A percentile compares a stretch with the other conserved stretches of the same genome.
Conservation (phyloP, 2,888 invertebrate genomes). For the Pilophorus perplexus region DNA sequence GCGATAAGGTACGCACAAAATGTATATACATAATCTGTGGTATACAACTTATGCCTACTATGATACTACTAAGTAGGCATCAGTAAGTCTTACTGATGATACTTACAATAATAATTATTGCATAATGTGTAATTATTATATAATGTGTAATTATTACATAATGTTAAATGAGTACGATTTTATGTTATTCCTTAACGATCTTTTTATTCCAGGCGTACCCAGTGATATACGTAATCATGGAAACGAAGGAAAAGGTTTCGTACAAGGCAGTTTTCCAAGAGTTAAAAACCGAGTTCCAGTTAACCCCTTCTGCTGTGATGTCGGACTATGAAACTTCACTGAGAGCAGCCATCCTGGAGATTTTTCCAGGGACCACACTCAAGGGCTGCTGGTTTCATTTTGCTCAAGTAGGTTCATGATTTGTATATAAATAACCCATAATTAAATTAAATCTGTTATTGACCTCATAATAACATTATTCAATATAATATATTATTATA, state of each 20-base stretch:
- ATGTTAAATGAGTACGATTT: neutral
- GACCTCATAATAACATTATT: neutral
- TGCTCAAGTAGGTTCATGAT: slow-evolving; percentile 2
- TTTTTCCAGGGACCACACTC: neutral
- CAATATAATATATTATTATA: neutral
- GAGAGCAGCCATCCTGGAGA: slow-evolving; percentile 1
- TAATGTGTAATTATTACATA: neutral
- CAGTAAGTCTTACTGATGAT: neutral
- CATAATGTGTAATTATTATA: no score
- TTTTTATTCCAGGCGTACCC: slow-evolving; percentile 1
- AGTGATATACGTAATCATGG: neutral
- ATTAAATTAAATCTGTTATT: neutral
- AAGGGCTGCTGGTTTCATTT: slow-evolving; percentile 5
- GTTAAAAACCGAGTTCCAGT: neutral
- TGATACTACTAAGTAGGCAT: no score
- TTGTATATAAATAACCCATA: neutral
- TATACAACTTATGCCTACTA: neutral
- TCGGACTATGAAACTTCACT: neutral
- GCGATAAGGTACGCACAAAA: slow-evolving; percentile 2
- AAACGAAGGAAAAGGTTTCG: neutral
- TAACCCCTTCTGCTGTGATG: neutral
- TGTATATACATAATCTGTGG: neutral
- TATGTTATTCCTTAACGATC: neutral
- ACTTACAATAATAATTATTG: no score
- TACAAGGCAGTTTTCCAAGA: neutral